Base-by-base conservation (phyloP, 2,113 vertebrate genomes). In the Genyomyrus donnyi region DNA sequence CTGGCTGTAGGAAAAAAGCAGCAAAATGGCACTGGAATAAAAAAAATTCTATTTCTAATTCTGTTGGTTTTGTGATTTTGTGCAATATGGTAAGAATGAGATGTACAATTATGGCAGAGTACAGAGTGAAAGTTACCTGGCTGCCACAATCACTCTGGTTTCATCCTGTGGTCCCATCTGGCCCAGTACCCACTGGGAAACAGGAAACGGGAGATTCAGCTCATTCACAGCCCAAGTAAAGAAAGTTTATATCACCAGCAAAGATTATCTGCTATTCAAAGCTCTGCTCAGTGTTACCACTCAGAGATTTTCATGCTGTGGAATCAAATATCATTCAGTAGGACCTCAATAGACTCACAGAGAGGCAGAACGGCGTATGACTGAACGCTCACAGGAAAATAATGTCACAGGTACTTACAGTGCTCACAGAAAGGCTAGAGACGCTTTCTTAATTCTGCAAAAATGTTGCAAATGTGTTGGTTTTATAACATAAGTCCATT, bases 131-230 rank as follows among this genome's bases (percentile, higher is more conserved):
- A 31, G 58, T 3, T 88, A 91, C 91, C 91, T 91, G 86, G 90
- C 90, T 31, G 91, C 91, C 85, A 91, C 91, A 17, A 88, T 89
- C 13, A 91, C 88, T 17, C 89, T 90, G 19, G 53, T 74, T 74
- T 90, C 88, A 2, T 66, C 74, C 27, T 85, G 80, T 19, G 5
- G n/a, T 19, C 62, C 46, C 39, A 21, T 86, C n/a, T 48, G 66
- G 46, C 4, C 45, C 31, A 53, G 19, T 74, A n/a, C 21, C 74
- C 31, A 77, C 11, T 77, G 27, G 70, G 31, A 35, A 35, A 39
- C 27, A 7, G 70, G 39, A 77, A 39, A 77, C 5, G 31, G 31
- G 27, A 31, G 66, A 70, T 70, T 70, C 11, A 74, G n/a, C 13
- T 13, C 31, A 77, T 39, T 77, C 31, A 39, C 2, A 13, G 27